Evolutionary conservation across 2,113 vertebrate species (phyloP).

Genomic region (Dendrocopos noguchii): DNA sequence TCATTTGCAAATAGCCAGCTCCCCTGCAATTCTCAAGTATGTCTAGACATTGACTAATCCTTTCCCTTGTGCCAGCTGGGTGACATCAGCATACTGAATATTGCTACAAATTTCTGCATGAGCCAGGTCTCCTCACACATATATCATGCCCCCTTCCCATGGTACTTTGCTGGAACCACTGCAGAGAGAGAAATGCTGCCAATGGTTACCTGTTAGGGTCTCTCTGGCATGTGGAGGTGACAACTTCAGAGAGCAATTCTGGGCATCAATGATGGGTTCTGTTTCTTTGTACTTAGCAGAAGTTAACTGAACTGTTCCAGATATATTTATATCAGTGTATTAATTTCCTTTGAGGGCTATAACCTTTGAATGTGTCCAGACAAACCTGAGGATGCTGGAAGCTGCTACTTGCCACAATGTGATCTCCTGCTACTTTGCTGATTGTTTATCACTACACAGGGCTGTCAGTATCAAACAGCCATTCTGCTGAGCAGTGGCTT

Average conservation of each 20-base stretch:
- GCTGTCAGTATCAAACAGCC: background rate
- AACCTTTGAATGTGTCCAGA: background rate
- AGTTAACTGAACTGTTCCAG: background rate
- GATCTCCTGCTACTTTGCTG: background rate
- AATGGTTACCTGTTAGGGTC: background rate
- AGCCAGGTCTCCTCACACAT: background rate
- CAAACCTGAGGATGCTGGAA: background rate
- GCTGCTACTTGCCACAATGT: background rate
- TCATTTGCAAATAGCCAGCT: constrained; percentile 28
- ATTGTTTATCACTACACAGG: background rate
- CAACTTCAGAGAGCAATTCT: background rate
- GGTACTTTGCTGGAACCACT: background rate
- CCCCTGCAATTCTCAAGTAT: background rate
- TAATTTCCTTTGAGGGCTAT: background rate
- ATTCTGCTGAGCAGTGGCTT: background rate
- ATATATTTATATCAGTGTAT: background rate
- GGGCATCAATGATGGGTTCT: background rate
- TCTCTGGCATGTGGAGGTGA: background rate
- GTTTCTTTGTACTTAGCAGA: background rate
- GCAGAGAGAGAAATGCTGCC: background rate
- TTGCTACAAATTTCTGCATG: background rate
- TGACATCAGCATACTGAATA: constrained; percentile 44
- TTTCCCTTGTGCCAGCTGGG: constrained; percentile 4
- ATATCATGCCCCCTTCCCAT: fast-evolving
- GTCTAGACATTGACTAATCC: constrained; percentile 51